A percentile compares a stretch with the other conserved stretches of the same genome.
phyloP scores from a whole-genome alignment of 2,113 vertebrate species.

The Eira barbara region DNA sequence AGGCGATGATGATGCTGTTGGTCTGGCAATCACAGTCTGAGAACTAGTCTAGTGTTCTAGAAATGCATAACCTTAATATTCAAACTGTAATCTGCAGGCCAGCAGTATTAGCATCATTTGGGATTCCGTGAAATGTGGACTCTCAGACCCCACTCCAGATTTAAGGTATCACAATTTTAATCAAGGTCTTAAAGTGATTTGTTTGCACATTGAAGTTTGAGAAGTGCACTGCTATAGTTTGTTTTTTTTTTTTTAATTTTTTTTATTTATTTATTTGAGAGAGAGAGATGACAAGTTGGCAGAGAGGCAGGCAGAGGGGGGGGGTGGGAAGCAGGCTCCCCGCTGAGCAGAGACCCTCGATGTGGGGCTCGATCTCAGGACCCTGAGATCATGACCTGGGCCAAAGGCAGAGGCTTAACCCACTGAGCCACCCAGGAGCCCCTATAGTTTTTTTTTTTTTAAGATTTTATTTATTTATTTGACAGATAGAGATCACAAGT shows the following conservation, averaged over 20 bases:
- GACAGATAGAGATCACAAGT: too few species aligned
- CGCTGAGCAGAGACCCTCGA: too few species aligned
- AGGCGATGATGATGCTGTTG: background rate
- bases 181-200: background rate
- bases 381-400: too few species aligned
- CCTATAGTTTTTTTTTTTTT: background rate
- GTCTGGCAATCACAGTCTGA: background rate
- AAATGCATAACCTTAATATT: background rate
- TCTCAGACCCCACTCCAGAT: background rate
- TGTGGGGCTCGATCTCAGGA: too few species aligned
- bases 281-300: too few species aligned
- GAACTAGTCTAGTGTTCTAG: background rate
- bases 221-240: background rate
- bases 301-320: too few species aligned
- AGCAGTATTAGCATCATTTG: background rate
- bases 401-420: too few species aligned
- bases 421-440: too few species aligned
- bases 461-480: too few species aligned
- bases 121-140: background rate
- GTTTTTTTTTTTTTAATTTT: background rate
- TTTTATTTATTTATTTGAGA: too few species aligned
- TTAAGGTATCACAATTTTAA: background rate
- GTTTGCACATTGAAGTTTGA: background rate
- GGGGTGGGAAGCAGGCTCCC: too few species aligned
- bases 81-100: background rate